Base-by-base conservation (phyloP, 2,888 invertebrate species). In the Drosophila macrospina region DNA sequence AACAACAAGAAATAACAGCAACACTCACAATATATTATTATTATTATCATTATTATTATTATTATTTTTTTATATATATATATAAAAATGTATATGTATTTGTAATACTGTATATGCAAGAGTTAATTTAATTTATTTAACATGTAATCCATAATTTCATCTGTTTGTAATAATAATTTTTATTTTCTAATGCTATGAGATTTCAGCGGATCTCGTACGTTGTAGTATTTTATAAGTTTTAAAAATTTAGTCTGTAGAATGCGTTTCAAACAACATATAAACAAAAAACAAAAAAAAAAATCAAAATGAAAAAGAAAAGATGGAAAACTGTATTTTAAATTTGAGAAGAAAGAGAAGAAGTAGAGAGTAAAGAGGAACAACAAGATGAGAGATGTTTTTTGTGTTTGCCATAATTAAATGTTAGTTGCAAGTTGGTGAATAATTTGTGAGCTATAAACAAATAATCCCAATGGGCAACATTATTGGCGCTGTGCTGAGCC, bases 171-270 rank as follows among this genome's bases (percentile, higher is more conserved):
- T 72, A 57, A 51, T 37, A 41, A 41, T 45, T 55, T 55, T 76
- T 62, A 71, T 61, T 74, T 81, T 74, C 79, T 80, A 81, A 79
- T 79, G 77, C 81, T 82, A 83, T 85, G 84, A 85, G 84, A 85
- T 85, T 85, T 86, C 76, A 80, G 75, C 70, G 81, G 84, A 85
- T 85, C 84, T 85, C 84, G 65, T 84, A 86, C 83, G 86, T 85
- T 85, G 84, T 86, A 83, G 84, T 85, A 85, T 86, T 78, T 85
- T 78, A 80, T 86, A 85, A 85, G 84, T 85, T 86, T 86, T 85
- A 85, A 78, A 20, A 63, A 66, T 52, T 69, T 82, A 83, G 78
- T 66, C 39, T 82, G 66, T 85, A 83, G 71, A 61, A 50, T 69
- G 67, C 76, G 76, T 81, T 83, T 75, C 80, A 73, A 76, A 67